Evolutionary conservation across 2,113 vertebrate genomes (phyloP), one percentile per base, ranked within the genome.

Genomic region (Prochilodus magdalenae): DNA sequence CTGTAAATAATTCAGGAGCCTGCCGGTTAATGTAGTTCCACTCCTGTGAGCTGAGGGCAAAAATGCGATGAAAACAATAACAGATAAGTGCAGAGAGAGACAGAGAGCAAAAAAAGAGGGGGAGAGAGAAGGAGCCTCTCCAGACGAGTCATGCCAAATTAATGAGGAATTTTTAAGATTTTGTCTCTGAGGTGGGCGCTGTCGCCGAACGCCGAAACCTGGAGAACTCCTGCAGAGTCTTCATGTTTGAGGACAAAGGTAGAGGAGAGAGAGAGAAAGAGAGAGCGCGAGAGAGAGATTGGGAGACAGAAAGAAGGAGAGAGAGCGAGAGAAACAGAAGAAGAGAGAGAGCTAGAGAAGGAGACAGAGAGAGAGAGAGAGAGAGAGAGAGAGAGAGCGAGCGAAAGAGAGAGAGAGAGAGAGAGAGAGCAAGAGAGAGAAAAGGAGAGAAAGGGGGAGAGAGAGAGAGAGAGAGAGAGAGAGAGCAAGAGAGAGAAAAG

Each of bases 1-100:
- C 44, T 79, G 75, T 87, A 40, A 82, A 80, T 86, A 83, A 87
- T 90, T 89, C 73, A 86, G 84, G 73, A 83, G 63, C 36, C 73
- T 79, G 44, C 63, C 60, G 66, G 65, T 79, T 87, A 87, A 87
- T 87, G 83, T 75, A 79, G 53, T 83, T 69, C 71, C 60, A 73
- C 33, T 77, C 71, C 63, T 76, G 15, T 15, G 57, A 70, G 77
- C 29, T 79, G 71, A 75, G 73, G 77, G 82, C 26, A 62, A 63
- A 75, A 75, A 47, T 63, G 75, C 26, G 40, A 74, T 55, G 70
- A 82, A 82, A 79, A 83, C 73, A 78, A 79, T 78, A 75, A 79
- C 71, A 44, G 26, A 72, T 83, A 29, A 70, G 70, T 40, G 24
- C 24, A 24, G 62, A 66, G 8, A 36, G 33, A 75, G 29, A 40